Conservation (phyloP, 2,888 invertebrate species). For the Ptilodon capucinus region DNA sequence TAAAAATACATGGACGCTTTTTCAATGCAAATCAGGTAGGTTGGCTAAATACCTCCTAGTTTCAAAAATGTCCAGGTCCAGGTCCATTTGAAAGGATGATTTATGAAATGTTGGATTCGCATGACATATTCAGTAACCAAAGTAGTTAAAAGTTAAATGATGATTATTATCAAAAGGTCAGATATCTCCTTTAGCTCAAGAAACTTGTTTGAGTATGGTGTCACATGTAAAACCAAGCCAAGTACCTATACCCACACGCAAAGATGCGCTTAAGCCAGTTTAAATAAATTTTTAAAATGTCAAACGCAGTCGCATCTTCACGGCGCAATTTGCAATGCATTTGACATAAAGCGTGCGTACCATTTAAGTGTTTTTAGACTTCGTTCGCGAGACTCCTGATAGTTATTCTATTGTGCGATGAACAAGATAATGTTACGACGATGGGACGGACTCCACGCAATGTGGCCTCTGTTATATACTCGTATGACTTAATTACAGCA, state of each 20-base stretch:
- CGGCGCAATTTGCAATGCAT: slow-evolving; percentile 47
- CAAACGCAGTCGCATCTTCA: slow-evolving; percentile 43
- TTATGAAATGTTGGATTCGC: too few species aligned
- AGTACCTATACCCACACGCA: slow-evolving; percentile 2
- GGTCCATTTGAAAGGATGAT: too few species aligned
- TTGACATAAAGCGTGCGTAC: slow-evolving; percentile 63
- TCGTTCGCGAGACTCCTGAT: slow-evolving; percentile 62
- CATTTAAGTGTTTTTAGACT: slow-evolving; percentile 54
- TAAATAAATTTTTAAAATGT: slow-evolving; percentile 50
- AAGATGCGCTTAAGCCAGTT: slow-evolving; percentile 7
- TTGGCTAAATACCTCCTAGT: too few species aligned
- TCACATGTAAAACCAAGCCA: neutral
- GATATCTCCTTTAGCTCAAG: neutral
- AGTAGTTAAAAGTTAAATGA: neutral
- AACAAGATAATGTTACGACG: slow-evolving; percentile 54
- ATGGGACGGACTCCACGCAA: slow-evolving; percentile 42
- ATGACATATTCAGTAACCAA: too few species aligned
- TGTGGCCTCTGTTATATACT: neutral
- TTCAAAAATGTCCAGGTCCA: too few species aligned
- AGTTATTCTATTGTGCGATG: slow-evolving; percentile 65
- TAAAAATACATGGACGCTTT: too few species aligned
- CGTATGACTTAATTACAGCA: too few species aligned
- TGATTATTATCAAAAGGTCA: too few species aligned
- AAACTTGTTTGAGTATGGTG: neutral
- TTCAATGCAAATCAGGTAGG: too few species aligned